These are phyloP conservation scores for Cheilosia vulpina DNA, from an alignment of 2,888 invertebrate species.

Conservation along the genomic window DNA sequence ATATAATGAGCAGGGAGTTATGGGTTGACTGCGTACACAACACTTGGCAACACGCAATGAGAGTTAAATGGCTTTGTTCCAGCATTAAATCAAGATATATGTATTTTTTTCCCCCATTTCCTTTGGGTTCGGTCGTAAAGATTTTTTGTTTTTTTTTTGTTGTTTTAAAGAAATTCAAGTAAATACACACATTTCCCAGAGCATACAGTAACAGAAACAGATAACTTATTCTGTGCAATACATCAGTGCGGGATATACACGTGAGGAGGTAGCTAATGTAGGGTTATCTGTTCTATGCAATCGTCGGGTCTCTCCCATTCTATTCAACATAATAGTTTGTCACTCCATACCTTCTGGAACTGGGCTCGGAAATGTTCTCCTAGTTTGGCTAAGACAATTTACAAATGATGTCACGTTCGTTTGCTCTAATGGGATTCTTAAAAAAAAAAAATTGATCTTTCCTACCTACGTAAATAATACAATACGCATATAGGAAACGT, in stretches of 20 bases:
- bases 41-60: conserved; percentile 6
- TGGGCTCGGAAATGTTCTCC: background rate
- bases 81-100: background rate
- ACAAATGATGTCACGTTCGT: conserved; percentile 6
- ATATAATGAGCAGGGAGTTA: conserved; percentile 9
- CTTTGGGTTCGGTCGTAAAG: background rate
- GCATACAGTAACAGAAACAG: background rate
- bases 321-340: background rate
- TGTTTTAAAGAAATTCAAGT: background rate
- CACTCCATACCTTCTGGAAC: background rate
- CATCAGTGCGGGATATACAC: conserved; percentile 19
- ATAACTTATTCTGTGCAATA: conserved; percentile 9
- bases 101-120: background rate
- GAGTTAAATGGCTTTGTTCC: conserved; percentile 12
- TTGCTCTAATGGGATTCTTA: background rate
- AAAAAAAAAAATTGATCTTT: background rate
- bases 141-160: background rate
- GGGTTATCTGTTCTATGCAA: background rate
- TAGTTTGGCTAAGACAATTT: background rate
- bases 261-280: conserved; percentile 22
- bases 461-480: background rate
- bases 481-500: conserved; percentile 10
- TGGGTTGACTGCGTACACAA: background rate
- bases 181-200: background rate
- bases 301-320: background rate